These are phyloP conservation scores for Andrena camellia DNA, from an alignment of 2,888 invertebrate genomes.

Conservation along the genomic window DNA sequence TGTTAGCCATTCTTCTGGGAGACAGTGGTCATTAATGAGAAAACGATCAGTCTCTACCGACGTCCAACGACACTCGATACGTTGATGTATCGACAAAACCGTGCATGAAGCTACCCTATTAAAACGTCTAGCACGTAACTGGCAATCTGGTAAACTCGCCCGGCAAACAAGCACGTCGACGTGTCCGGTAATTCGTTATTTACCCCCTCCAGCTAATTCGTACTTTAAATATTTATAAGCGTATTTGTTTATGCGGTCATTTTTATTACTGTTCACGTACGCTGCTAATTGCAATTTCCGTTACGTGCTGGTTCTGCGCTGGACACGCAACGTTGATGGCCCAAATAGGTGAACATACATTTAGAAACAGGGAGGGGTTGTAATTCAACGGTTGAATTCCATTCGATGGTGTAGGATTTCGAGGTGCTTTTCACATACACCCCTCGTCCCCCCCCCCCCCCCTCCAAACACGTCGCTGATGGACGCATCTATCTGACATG, in stretches of 20 bases:
- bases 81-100: no score
- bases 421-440: not conserved
- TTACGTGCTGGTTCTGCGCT: slow-evolving; percentile 18
- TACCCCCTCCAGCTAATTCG: no score
- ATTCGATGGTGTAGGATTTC: not conserved
- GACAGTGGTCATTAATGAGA: not conserved
- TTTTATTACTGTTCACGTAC: slow-evolving; percentile 33
- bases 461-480: slow-evolving; percentile 1
- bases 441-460: not conserved
- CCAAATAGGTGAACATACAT: no score
- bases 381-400: not conserved
- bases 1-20: not conserved
- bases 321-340: slow-evolving; percentile 4
- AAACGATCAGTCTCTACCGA: not conserved
- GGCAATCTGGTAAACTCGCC: no score
- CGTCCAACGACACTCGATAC: not conserved
- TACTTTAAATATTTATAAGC: slow-evolving; percentile 16
- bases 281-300: slow-evolving; percentile 38
- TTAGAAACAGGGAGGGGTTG: no score
- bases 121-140: no score
- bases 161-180: no score
- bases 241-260: not conserved
- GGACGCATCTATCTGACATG: slow-evolving; percentile 27
- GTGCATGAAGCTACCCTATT: no score
- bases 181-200: no score